phyloP scores from a whole-genome alignment of 2,888 invertebrate genomes.

The Dryobotodes eremita region DNA sequence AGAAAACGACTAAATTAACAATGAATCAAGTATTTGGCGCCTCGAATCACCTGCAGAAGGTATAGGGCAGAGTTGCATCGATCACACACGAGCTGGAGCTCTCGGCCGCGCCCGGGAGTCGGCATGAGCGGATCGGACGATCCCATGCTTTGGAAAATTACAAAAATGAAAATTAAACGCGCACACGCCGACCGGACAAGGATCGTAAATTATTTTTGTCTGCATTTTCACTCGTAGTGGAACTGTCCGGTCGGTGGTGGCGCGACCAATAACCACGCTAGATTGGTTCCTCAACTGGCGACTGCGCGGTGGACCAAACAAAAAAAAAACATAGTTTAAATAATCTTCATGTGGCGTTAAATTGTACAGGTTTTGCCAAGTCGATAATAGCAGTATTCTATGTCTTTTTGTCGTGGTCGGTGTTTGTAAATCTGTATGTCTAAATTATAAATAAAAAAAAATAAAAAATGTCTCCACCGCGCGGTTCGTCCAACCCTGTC shows the following conservation, averaged over 20 bases:
- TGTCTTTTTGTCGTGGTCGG: constrained; percentile 70
- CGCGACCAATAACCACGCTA: constrained; percentile 71
- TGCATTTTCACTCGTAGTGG: constrained; percentile 51
- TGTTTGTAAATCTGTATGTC: constrained; percentile 71
- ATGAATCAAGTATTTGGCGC: constrained; percentile 78
- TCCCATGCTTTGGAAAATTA: constrained; percentile 73
- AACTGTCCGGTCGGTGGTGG: constrained; percentile 55
- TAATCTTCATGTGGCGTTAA: constrained; percentile 66
- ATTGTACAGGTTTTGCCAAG: constrained; percentile 65
- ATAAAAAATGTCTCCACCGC: constrained; percentile 65
- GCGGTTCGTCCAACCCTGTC: constrained; percentile 72
- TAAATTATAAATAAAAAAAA: constrained; percentile 65
- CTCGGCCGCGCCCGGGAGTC: constrained; percentile 62
- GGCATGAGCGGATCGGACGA: constrained; percentile 70
- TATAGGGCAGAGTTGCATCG: constrained; percentile 71
- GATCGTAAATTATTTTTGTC: constrained; percentile 54
- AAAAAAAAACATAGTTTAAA: constrained; percentile 64
- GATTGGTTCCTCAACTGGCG: constrained; percentile 72
- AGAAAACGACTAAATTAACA: constrained; percentile 75
- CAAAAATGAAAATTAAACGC: constrained; percentile 59
- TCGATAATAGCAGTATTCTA: constrained; percentile 70
- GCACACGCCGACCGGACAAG: constrained; percentile 42
- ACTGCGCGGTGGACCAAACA: constrained; percentile 72
- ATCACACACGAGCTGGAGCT: constrained; percentile 64
- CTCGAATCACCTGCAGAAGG: constrained; percentile 70